Evolutionary conservation across 2,797 vertebrate species (phyloP).

Genomic region (Tauraco hartlaubi): DNA sequence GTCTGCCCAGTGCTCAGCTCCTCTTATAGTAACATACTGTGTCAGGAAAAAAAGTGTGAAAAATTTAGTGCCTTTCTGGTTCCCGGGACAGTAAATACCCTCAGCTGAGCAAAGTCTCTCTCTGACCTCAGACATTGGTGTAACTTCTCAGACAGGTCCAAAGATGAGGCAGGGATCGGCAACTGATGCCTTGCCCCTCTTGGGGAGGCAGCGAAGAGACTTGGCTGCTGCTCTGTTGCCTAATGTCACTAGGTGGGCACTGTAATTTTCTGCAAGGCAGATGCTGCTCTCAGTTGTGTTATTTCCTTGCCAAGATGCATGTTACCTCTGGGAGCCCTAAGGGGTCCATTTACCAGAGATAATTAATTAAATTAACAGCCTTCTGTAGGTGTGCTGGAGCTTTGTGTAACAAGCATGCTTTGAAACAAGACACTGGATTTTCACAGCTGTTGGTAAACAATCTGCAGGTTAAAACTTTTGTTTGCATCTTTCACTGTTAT

Average conservation of each 20-base stretch:
- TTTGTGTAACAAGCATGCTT: slow-evolving; percentile 20
- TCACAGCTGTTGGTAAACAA: background rate
- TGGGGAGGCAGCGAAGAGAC: background rate
- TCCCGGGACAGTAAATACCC: background rate
- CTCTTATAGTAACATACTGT: background rate
- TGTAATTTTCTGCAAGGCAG: slow-evolving; percentile 21
- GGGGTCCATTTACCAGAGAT: slow-evolving; percentile 55
- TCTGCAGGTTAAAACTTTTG: background rate
- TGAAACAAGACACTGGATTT: background rate
- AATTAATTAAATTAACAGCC: slow-evolving; percentile 75
- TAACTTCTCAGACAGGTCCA: too few relatives aligned
- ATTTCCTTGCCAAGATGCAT: slow-evolving; percentile 50
- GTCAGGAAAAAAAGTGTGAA: background rate
- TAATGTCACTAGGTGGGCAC: background rate
- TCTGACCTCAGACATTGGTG: background rate
- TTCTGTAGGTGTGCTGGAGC: slow-evolving; percentile 44
- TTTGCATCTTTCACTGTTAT: background rate
- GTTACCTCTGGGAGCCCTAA: slow-evolving; percentile 56
- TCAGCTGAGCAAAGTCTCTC: background rate
- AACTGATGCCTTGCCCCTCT: background rate
- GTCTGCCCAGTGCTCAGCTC: background rate
- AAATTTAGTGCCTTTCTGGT: background rate
- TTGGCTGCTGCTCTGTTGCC: background rate
- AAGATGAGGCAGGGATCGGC: too few relatives aligned
- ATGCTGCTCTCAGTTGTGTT: slow-evolving; percentile 37